Percentiles rank a stretch among this genome's conserved stretches.
These are phyloP conservation scores for Macaria liturata DNA, from an alignment of 2,888 invertebrate species.

Conservation along the genomic window DNA sequence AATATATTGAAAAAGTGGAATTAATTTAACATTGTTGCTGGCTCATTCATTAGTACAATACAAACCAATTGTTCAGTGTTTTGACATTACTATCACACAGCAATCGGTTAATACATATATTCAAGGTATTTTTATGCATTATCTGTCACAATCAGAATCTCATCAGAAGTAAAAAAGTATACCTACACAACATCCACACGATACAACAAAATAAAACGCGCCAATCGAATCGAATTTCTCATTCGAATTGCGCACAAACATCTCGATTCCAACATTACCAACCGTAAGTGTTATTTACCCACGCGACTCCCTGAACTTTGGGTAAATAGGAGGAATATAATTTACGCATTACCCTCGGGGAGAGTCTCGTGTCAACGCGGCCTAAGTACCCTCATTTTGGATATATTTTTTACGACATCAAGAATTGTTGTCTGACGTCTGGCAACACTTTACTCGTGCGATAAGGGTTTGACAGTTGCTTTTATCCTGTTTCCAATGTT, in stretches of 20 bases:
- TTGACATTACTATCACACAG: too few species aligned
- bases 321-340: constrained; percentile 26
- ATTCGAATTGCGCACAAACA: constrained; percentile 3
- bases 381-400: constrained; percentile 25
- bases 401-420: constrained; percentile 21
- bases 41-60: too few species aligned
- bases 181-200: too few species aligned
- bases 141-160: too few species aligned
- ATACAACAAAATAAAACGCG: too few species aligned
- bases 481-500: constrained; percentile 7
- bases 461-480: constrained; percentile 10
- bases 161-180: too few species aligned
- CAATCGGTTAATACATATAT: too few species aligned
- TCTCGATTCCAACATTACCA: constrained; percentile 2
- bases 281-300: constrained; percentile 18
- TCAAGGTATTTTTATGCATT: too few species aligned
- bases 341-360: constrained; percentile 24
- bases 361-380: constrained; percentile 26
- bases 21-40: too few species aligned
- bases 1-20: too few species aligned
- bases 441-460: constrained; percentile 8
- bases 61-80: too few species aligned
- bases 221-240: too few species aligned
- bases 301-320: constrained; percentile 14
- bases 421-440: constrained; percentile 17